Evolutionary conservation across 1,140 invertebrate species (phyloP).

Genomic region (Aphidius gifuensis): DNA sequence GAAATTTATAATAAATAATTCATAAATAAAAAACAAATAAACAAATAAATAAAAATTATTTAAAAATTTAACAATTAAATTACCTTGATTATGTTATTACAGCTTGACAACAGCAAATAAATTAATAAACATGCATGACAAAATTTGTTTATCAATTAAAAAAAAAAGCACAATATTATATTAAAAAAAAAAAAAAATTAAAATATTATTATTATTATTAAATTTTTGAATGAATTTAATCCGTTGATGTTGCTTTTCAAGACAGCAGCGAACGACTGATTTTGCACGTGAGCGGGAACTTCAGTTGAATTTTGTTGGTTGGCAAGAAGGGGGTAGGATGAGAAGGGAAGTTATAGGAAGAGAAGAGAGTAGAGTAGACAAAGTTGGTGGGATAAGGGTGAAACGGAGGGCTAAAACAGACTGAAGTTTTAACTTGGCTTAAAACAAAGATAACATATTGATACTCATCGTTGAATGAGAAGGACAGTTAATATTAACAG

Average conservation of each 20-base stretch:
- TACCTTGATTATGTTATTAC: no score
- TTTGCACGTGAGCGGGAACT: slow-evolving; percentile 16
- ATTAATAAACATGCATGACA: background rate
- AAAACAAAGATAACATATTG: no score
- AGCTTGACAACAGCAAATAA: no score
- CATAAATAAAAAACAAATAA: no score
- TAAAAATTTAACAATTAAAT: no score
- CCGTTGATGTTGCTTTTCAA: slow-evolving; percentile 9
- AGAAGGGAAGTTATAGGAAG: background rate
- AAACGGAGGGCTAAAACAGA: no score
- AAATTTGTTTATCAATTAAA: background rate
- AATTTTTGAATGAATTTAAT: background rate
- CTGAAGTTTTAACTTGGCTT: no score
- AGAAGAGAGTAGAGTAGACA: background rate
- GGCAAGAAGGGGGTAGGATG: slow-evolving; percentile 1
- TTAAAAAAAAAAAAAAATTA: background rate
- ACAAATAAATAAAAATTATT: no score
- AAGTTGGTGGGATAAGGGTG: background rate
- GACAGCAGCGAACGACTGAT: slow-evolving; percentile 9
- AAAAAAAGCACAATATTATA: background rate
- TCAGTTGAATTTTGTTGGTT: slow-evolving; percentile 8
- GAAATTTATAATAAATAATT: no score
- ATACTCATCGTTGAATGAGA: slow-evolving; percentile 27
- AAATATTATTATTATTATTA: background rate
- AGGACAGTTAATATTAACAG: slow-evolving; percentile 9